phyloP scores from a whole-genome alignment of 1,140 invertebrate genomes.

The Euglossa dilemma region DNA sequence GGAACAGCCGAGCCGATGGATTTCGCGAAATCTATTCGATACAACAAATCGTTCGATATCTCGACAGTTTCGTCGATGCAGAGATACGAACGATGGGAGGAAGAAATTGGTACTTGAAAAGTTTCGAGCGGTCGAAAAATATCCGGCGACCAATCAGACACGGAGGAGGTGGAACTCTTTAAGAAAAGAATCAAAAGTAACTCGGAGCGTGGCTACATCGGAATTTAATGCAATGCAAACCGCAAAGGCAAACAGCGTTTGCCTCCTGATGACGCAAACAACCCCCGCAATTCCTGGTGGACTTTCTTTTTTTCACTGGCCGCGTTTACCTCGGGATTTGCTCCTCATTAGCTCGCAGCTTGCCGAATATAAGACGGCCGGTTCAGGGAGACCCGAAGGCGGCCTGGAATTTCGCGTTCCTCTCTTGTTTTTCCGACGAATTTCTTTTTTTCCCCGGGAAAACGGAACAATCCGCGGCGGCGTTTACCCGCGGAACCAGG shows the following conservation, averaged over 20 bases:
- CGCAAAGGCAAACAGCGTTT: conserved; percentile 24
- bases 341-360: conserved; percentile 70
- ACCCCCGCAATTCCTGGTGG: conserved; percentile 26
- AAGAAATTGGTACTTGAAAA: too few species aligned
- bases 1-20: too few species aligned
- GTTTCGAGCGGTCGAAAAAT: too few species aligned
- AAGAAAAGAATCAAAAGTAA: not conserved
- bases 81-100: too few species aligned
- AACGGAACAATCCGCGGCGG: conserved; percentile 59
- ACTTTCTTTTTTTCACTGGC: conserved; percentile 7
- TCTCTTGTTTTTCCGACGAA: conserved; percentile 5
- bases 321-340: conserved; percentile 74
- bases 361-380: conserved; percentile 32
- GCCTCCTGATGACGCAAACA: conserved; percentile 36
- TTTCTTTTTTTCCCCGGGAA: not conserved
- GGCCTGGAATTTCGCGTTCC: conserved; percentile 12
- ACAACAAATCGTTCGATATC: too few species aligned
- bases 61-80: too few species aligned
- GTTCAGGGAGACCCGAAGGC: conserved; percentile 42
- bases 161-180: not conserved
- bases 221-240: conserved; percentile 25
- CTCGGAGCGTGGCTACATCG: not conserved
- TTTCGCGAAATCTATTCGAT: too few species aligned
- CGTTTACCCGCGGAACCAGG: conserved; percentile 49
- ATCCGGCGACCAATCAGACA: not conserved